phyloP scores from a whole-genome alignment of 1,140 invertebrate species.

The Centruroides vittatus region DNA sequence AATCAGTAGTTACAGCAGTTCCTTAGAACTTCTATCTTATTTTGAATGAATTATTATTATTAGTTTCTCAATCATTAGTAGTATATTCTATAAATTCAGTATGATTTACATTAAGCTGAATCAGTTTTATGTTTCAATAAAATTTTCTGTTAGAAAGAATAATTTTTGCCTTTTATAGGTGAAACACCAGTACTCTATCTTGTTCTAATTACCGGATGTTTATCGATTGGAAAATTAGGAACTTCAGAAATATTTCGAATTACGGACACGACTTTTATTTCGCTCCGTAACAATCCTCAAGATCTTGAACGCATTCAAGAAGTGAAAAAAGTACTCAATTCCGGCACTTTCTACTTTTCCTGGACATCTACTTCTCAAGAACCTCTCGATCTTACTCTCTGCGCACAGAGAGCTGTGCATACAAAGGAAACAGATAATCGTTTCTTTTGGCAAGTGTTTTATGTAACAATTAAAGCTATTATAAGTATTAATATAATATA shows the following conservation, averaged over 20 bases:
- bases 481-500: too few relatives aligned
- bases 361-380: constrained; percentile 37
- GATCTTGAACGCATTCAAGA: constrained; percentile 67
- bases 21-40: too few relatives aligned
- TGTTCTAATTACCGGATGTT: constrained; percentile 84
- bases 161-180: constrained; percentile 27
- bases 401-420: constrained; percentile 69
- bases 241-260: constrained; percentile 89
- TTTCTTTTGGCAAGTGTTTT: constrained; percentile 66
- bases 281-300: constrained; percentile 55
- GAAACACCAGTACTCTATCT: constrained; percentile 69
- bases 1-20: too few relatives aligned
- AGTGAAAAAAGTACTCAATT: constrained; percentile 65
- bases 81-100: too few relatives aligned
- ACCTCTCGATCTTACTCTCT: constrained; percentile 74
- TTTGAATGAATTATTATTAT: too few relatives aligned
- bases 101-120: too few relatives aligned
- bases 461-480: background rate
- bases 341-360: constrained; percentile 93
- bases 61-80: too few relatives aligned
- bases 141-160: too few relatives aligned
- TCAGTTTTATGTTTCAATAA: too few relatives aligned
- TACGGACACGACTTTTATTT: constrained; percentile 77
- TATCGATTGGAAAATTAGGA: constrained; percentile 84
- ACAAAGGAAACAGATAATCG: constrained; percentile 73